Evolutionary conservation across 2,113 vertebrate species (phyloP).

Genomic region (Rhabdomys dilectus): DNA sequence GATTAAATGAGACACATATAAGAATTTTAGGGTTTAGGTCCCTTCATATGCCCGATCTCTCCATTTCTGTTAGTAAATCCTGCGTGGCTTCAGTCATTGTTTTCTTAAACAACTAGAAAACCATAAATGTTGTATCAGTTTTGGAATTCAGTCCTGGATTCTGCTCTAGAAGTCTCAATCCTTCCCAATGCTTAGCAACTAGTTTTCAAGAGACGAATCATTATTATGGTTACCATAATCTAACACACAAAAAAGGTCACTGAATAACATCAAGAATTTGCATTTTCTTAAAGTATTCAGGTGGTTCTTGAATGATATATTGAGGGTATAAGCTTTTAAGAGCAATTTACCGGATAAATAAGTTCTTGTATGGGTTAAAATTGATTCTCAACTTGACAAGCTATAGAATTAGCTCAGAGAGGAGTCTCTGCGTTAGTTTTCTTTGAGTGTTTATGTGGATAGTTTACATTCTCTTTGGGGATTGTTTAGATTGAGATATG

Average conservation of each 20-base stretch:
- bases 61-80: background rate
- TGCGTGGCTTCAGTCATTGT: background rate
- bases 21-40: background rate
- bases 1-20: background rate
- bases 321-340: background rate
- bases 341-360: background rate
- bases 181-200: background rate
- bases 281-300: slow-evolving; percentile 25
- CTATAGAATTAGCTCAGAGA: background rate
- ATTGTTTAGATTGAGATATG: background rate
- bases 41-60: background rate
- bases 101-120: background rate
- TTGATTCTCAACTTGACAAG: background rate
- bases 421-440: too few relatives aligned
- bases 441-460: background rate
- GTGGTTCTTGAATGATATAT: slow-evolving; percentile 21
- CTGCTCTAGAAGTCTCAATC: too few relatives aligned
- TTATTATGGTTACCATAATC: background rate
- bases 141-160: background rate
- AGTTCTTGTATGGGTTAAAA: background rate
- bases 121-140: background rate
- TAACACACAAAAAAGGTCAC: background rate
- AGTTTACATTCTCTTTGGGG: background rate
- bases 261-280: background rate
- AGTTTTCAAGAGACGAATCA: background rate